phyloP scores from a whole-genome alignment of 23 tunicate genomes.

The Clavelina lepadiformis region DNA sequence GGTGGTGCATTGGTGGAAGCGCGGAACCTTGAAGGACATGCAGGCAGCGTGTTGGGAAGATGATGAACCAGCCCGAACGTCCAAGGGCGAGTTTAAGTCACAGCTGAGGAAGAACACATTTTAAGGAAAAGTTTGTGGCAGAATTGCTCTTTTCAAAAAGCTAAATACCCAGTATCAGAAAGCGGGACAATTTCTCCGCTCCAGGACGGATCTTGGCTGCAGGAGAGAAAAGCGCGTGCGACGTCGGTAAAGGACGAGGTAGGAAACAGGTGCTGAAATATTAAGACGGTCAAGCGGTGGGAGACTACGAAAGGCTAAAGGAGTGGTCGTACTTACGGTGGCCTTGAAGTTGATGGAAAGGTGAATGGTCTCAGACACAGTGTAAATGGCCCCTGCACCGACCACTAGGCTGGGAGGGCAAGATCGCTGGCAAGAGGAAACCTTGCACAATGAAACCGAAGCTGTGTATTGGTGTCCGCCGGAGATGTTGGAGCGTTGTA shows the following conservation, averaged over 20 bases:
- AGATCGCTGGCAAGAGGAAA: background rate
- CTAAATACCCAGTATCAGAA: background rate
- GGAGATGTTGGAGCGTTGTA: too few relatives aligned
- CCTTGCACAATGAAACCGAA: constrained; percentile 5
- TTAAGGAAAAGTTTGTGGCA: too few relatives aligned
- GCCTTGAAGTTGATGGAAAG: background rate
- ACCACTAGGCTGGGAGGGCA: constrained; percentile 1
- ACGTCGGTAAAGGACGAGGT: background rate
- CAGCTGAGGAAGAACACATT: too few relatives aligned
- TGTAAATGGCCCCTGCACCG: background rate
- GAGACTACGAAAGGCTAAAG: too few relatives aligned
- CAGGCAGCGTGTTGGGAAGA: background rate
- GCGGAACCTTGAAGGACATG: constrained; percentile 4
- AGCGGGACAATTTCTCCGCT: background rate
- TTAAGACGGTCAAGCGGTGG: too few relatives aligned
- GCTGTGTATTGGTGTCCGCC: too few relatives aligned
- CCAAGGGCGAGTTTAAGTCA: too few relatives aligned
- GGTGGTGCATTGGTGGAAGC: background rate
- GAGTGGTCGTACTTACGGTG: too few relatives aligned
- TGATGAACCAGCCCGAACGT: too few relatives aligned
- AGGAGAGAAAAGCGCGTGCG: constrained; percentile 1
- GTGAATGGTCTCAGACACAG: background rate
- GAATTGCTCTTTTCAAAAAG: background rate
- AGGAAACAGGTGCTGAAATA: too few relatives aligned
- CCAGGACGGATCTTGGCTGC: background rate